Evolutionary conservation across 2,888 invertebrate species (phyloP), one percentile per base, ranked within the genome.

Genomic region (Carcina quercana): DNA sequence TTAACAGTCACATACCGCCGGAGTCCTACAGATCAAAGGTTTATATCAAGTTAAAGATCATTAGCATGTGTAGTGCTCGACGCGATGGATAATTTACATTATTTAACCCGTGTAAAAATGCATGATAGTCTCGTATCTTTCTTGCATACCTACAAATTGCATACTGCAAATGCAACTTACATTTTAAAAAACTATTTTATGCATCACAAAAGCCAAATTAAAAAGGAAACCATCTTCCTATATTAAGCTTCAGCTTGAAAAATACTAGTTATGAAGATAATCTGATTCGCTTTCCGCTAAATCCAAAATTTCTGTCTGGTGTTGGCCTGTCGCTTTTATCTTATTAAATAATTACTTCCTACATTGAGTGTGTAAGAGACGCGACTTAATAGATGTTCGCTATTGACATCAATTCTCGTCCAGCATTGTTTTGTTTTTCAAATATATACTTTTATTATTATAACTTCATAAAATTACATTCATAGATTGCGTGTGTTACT

Each of bases 1-100:
- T 94, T 89, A 95, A 95, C 91, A 95, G 93, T 89, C 95, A 95
- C 89, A 93, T 93, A 88, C 91, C 93, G 87, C 92, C 91, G 89
- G 94, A 94, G 87, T 91, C 93, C 76, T 94, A 92, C 89, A 91
- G 94, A 89, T 91, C 93, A 86, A 94, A 94, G 91, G 92, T 93
- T 90, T 88, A 87, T 90, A 87, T 87, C 86, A 71, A 75, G 60
- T 80, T 74, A 66, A 79, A 72, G 59, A 68, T 75, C 69, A 71
- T 82, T 62, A 72, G 80, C 82, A 82, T 83, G 79, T 59, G 71
- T 78, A 78, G 73, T 59, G 68, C 67, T 71, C 70, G 63, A 63
- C 54, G 51, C 46, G 40, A 54, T 53, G 51, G 58, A 57, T 52
- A 47, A 49, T 58, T 50, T 49, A 44, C 34, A 38, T 34, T 35